phyloP scores from a whole-genome alignment of 2,888 invertebrate species.

The Drosophila maculinotata region DNA sequence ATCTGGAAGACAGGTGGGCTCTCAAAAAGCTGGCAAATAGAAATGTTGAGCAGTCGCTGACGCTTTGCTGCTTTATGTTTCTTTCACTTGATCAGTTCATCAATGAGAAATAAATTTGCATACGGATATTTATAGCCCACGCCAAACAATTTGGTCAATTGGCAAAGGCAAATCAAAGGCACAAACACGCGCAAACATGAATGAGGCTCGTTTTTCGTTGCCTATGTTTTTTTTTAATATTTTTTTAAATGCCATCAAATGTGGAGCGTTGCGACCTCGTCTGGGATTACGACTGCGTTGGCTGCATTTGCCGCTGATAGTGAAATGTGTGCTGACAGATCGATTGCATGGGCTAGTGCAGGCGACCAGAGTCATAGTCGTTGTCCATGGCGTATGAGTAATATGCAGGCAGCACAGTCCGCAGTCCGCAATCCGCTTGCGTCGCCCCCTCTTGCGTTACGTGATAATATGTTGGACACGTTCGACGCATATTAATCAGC shows the following conservation, averaged over 20 bases:
- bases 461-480: slow-evolving; percentile 75
- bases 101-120: slow-evolving; percentile 64
- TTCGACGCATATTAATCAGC: slow-evolving; percentile 58
- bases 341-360: slow-evolving; percentile 46
- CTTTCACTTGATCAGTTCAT: slow-evolving; percentile 43
- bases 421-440: slow-evolving; percentile 2
- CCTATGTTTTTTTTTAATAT: slow-evolving; percentile 8
- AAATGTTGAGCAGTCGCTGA: slow-evolving; percentile 12
- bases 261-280: slow-evolving; percentile 50
- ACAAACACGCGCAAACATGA: slow-evolving; percentile 38
- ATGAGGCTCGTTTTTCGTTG: slow-evolving; percentile 21
- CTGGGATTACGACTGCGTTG: slow-evolving; percentile 51
- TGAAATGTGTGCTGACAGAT: slow-evolving; percentile 29
- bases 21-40: not conserved
- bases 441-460: slow-evolving; percentile 38
- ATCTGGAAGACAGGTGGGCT: slow-evolving; percentile 38
- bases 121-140: slow-evolving; percentile 58
- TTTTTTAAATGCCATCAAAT: slow-evolving; percentile 41
- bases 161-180: slow-evolving; percentile 68
- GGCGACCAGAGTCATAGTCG: not conserved
- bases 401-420: slow-evolving; percentile 35
- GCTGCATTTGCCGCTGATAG: slow-evolving; percentile 46
- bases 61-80: slow-evolving; percentile 1
- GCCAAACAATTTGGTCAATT: slow-evolving; percentile 60
- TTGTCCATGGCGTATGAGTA: slow-evolving; percentile 58